These are phyloP conservation scores for Pediacus dermestoides DNA, from an alignment of 2,888 invertebrate species.

Conservation along the genomic window DNA sequence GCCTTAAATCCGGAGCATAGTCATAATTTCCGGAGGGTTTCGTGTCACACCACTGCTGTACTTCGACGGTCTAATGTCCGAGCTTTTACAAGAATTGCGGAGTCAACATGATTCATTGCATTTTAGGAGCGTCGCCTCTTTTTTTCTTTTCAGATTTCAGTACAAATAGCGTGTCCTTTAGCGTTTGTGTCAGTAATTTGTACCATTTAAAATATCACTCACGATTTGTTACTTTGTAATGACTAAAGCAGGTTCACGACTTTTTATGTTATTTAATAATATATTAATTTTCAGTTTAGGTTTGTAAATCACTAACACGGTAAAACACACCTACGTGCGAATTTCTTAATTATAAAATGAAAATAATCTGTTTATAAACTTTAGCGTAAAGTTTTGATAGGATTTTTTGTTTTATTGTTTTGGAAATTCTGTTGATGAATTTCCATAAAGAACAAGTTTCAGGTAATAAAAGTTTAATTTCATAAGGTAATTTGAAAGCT, in stretches of 20 bases:
- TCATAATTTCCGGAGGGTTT: conserved; percentile 46
- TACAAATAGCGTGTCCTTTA: conserved; percentile 8
- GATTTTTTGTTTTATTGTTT: conserved; percentile 7
- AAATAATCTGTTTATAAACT: too few species aligned
- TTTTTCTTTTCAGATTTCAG: conserved; percentile 20
- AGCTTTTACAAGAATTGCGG: conserved; percentile 47
- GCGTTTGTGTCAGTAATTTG: conserved; percentile 3
- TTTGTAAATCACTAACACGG: too few species aligned
- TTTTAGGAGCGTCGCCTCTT: conserved; percentile 25
- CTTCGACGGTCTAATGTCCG: conserved; percentile 33
- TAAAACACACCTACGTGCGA: too few species aligned
- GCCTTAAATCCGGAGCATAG: conserved; percentile 44
- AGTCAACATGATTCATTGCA: conserved; percentile 45
- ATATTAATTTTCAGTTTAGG: too few species aligned
- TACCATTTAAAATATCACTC: conserved; percentile 7
- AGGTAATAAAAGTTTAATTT: conserved; percentile 41
- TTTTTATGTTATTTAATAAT: too few species aligned
- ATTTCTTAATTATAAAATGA: too few species aligned
- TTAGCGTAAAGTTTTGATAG: too few species aligned
- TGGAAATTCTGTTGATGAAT: conserved; percentile 14
- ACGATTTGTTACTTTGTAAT: background rate
- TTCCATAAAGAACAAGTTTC: conserved; percentile 25
- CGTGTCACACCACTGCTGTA: conserved; percentile 45
- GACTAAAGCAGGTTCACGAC: too few species aligned
- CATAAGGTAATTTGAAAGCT: conserved; percentile 38